Evolutionary conservation across 2,888 invertebrate genomes (phyloP).

Genomic region (Thereva nobilitata): DNA sequence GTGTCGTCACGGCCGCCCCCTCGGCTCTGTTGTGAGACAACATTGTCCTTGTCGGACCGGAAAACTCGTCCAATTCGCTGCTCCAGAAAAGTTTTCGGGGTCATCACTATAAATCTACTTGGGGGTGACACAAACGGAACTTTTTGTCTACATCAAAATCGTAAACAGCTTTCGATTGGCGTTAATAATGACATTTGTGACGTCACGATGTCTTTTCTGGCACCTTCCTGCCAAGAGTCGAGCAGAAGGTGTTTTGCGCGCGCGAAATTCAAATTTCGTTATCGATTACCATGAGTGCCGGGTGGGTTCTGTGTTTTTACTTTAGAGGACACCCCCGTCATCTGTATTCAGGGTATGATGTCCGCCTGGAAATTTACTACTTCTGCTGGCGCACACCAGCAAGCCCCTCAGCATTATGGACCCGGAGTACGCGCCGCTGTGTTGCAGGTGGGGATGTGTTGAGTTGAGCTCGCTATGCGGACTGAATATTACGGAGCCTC

Average conservation of each 20-base stretch:
- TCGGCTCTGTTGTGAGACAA: slow-evolving; percentile 33
- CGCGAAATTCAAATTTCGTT: slow-evolving; percentile 41
- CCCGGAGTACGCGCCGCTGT: slow-evolving; percentile 2
- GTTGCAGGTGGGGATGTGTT: slow-evolving; percentile 25
- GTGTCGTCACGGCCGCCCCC: slow-evolving; percentile 38
- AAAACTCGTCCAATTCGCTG: slow-evolving; percentile 30
- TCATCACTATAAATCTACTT: slow-evolving; percentile 33
- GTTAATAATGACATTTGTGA: slow-evolving; percentile 34
- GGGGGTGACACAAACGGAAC: slow-evolving; percentile 16
- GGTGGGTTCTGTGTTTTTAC: slow-evolving; percentile 17
- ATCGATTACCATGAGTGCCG: slow-evolving; percentile 36
- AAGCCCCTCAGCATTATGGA: slow-evolving; percentile 13
- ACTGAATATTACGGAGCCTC: slow-evolving; percentile 11
- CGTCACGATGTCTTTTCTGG: slow-evolving; percentile 10
- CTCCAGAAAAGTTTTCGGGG: slow-evolving; percentile 34
- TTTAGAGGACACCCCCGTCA: slow-evolving; percentile 31
- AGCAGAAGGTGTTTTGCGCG: slow-evolving; percentile 27
- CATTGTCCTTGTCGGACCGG: slow-evolving; percentile 30
- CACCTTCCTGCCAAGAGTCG: not conserved
- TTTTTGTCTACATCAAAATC: slow-evolving; percentile 21
- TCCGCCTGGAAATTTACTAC: slow-evolving; percentile 39
- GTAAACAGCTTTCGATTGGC: slow-evolving; percentile 35
- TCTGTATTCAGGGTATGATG: slow-evolving; percentile 40
- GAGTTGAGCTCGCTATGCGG: slow-evolving; percentile 17
- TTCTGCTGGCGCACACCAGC: slow-evolving; percentile 15